These are phyloP conservation scores for Azemiops feae DNA, from an alignment of 2,113 vertebrate genomes.

Conservation along the genomic window DNA sequence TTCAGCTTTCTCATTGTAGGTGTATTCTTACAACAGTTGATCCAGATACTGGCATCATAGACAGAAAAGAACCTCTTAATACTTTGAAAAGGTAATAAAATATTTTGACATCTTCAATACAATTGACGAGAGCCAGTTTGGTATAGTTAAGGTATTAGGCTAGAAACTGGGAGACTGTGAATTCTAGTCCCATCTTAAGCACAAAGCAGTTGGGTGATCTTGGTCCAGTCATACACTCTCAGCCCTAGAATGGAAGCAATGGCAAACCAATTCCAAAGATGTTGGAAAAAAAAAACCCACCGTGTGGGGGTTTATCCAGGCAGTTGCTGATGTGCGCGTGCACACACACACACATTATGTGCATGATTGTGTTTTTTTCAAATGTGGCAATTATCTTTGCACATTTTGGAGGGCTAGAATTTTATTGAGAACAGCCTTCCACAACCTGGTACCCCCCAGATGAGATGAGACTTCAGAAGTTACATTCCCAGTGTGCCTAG, in stretches of 20 bases:
- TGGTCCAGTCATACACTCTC: not conserved
- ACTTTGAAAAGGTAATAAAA: constrained; percentile 86
- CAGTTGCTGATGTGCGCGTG: not conserved
- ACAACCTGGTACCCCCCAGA: not conserved
- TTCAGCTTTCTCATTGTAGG: constrained; percentile 62
- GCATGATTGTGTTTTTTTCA: not conserved
- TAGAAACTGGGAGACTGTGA: not conserved
- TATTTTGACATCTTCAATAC: not conserved
- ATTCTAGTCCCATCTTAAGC: not conserved
- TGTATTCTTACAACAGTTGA: constrained; percentile 91
- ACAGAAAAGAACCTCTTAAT: constrained; percentile 87
- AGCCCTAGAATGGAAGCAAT: not conserved
- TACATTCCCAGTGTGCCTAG: not conserved
- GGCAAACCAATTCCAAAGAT: not conserved
- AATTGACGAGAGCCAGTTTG: not conserved
- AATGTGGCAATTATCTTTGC: not conserved
- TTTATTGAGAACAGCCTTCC: not conserved
- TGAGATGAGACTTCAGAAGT: not conserved
- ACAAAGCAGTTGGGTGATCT: not conserved
- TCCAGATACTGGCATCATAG: constrained; percentile 87
- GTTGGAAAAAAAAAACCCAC: not conserved
- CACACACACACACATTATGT: not conserved
- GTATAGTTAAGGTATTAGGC: not conserved
- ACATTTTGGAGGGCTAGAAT: not conserved
- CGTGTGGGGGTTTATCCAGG: not conserved